These are phyloP conservation scores for Scelioninae gen. 2 DNA, from an alignment of 2,888 invertebrate species.

Conservation along the genomic window DNA sequence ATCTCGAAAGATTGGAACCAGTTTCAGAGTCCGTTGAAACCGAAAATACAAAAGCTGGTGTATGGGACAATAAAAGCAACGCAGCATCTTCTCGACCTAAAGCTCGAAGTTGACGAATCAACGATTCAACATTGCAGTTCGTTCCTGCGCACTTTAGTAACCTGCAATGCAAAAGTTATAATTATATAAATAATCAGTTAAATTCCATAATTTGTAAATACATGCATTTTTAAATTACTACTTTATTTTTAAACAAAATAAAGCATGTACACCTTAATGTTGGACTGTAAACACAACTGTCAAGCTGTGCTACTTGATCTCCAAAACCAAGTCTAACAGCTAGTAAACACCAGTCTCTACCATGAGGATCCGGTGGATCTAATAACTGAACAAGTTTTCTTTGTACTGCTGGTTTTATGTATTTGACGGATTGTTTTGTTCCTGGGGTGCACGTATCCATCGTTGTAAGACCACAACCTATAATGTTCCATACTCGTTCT, in stretches of 20 bases:
- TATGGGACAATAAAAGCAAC: slow-evolving; percentile 71
- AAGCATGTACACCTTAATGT: slow-evolving; percentile 68
- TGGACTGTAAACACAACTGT: slow-evolving; percentile 72
- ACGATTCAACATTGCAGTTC: slow-evolving; percentile 71
- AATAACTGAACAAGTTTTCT: slow-evolving; percentile 81
- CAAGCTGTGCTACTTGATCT: slow-evolving; percentile 75
- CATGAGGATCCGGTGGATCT: slow-evolving; percentile 84
- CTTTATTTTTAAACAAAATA: slow-evolving; percentile 6
- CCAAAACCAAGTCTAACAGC: slow-evolving; percentile 83
- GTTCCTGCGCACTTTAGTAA: slow-evolving; percentile 70
- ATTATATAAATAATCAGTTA: too few species aligned
- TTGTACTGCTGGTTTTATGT: slow-evolving; percentile 79
- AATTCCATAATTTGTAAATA: slow-evolving; percentile 5
- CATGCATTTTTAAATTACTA: too few species aligned
- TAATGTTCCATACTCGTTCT: slow-evolving; percentile 73
- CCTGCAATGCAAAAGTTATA: slow-evolving; percentile 58
- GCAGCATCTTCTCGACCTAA: slow-evolving; percentile 73
- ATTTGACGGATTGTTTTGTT: slow-evolving; percentile 75
- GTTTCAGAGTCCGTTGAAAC: slow-evolving; percentile 71
- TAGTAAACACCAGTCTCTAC: slow-evolving; percentile 86
- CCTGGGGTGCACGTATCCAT: slow-evolving; percentile 72
- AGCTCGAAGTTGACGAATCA: slow-evolving; percentile 71
- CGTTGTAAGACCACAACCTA: slow-evolving; percentile 69
- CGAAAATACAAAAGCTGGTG: slow-evolving; percentile 70
- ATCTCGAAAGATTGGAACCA: slow-evolving; percentile 74